These are phyloP conservation scores for Deilephila elpenor DNA, from an alignment of 2,888 invertebrate species.

Conservation along the genomic window DNA sequence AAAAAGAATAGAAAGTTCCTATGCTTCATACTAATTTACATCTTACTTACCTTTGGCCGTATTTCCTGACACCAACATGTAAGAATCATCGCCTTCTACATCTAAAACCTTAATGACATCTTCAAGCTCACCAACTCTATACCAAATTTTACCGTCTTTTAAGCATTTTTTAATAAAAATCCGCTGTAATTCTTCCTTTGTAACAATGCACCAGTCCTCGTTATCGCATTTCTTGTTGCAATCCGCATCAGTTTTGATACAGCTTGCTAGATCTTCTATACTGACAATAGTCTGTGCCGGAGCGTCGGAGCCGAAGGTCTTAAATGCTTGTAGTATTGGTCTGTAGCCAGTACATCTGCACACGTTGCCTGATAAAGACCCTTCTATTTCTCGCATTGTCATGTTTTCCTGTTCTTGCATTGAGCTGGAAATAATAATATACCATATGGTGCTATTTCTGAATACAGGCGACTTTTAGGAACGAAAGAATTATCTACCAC, in stretches of 20 bases:
- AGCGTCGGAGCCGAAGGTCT: slow-evolving; percentile 82
- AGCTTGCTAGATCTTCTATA: slow-evolving; percentile 59
- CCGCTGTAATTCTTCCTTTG: slow-evolving; percentile 44
- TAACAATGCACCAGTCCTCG: slow-evolving; percentile 62
- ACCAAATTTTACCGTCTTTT: slow-evolving; percentile 74
- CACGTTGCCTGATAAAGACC: slow-evolving; percentile 88
- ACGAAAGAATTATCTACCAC: too few relatives aligned
- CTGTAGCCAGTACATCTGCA: slow-evolving; percentile 90
- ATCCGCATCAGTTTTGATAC: slow-evolving; percentile 43
- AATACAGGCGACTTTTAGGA: too few relatives aligned
- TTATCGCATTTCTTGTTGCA: slow-evolving; percentile 45
- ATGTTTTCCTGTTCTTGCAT: slow-evolving; percentile 67
- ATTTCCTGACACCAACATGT: slow-evolving; percentile 88
- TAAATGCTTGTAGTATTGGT: slow-evolving; percentile 86
- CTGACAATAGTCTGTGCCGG: slow-evolving; percentile 51
- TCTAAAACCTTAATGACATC: slow-evolving; percentile 75
- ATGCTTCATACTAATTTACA: too few relatives aligned
- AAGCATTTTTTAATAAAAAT: slow-evolving; percentile 48
- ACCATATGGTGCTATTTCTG: too few relatives aligned
- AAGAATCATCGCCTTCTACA: slow-evolving; percentile 65
- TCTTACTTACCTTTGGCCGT: slow-evolving; percentile 85
- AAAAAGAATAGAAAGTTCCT: too few relatives aligned
- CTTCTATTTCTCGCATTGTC: slow-evolving; percentile 87
- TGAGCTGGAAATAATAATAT: slow-evolving; percentile 54
- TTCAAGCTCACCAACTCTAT: slow-evolving; percentile 72